Conservation (phyloP, 1,140 invertebrate genomes). For the Varroa destructor region DNA sequence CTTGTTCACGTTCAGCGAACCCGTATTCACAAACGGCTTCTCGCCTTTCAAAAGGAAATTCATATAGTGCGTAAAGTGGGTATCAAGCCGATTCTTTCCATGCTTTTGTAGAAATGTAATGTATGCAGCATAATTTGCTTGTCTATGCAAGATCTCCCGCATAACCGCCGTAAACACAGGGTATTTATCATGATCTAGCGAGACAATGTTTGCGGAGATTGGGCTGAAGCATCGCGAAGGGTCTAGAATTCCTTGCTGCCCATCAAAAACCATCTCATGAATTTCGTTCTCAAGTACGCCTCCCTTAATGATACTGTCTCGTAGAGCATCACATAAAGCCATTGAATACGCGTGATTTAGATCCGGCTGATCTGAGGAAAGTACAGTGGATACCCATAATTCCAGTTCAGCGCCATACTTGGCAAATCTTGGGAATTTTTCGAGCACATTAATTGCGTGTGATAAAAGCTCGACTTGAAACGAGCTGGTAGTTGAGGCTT, state of each 20-base stretch:
- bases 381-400: conserved; percentile 10
- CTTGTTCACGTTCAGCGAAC: conserved; percentile 10
- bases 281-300: conserved; percentile 1
- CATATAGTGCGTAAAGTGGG: conserved; percentile 13
- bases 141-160: conserved; percentile 6
- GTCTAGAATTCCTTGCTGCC: background rate
- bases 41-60: conserved; percentile 21
- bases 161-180: conserved; percentile 17
- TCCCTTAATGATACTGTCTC: conserved; percentile 1
- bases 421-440: conserved; percentile 4
- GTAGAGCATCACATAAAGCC: conserved; percentile 17
- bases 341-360: conserved; percentile 17
- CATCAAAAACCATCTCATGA: background rate
- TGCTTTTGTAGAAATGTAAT: conserved; percentile 11
- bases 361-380: conserved; percentile 1
- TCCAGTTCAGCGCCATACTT: background rate
- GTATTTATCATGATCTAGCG: background rate
- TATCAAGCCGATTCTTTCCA: conserved; percentile 4
- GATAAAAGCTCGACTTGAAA: conserved; percentile 13
- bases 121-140: background rate
- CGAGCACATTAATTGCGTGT: conserved; percentile 3
- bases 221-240: background rate
- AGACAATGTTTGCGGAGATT: background rate
- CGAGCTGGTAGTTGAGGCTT: background rate
- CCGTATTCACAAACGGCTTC: conserved; percentile 13